Conservation (phyloP, 2,113 vertebrate species). For the Oplegnathus fasciatus region DNA sequence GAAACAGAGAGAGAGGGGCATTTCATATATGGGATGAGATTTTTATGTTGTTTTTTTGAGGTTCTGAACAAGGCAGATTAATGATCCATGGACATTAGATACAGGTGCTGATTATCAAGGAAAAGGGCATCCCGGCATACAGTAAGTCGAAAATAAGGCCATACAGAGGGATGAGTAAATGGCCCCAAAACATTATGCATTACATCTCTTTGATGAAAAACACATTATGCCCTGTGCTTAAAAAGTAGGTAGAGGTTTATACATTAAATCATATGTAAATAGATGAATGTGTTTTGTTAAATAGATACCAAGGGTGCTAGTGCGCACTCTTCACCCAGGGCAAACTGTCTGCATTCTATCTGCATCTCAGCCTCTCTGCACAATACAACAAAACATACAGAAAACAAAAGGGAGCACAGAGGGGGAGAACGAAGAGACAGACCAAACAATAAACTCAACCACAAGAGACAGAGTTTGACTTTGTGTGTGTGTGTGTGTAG, state of each 20-base stretch:
- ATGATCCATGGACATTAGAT: conserved; percentile 73
- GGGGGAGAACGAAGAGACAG: conserved; percentile 78
- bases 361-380: conserved; percentile 81
- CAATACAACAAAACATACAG: conserved; percentile 83
- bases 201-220: conserved; percentile 44
- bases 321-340: conserved; percentile 74
- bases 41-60: conserved; percentile 58
- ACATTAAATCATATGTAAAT: conserved; percentile 64
- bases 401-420: conserved; percentile 85
- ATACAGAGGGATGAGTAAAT: conserved; percentile 31
- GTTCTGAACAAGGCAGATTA: conserved; percentile 74
- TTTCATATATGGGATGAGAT: conserved; percentile 59
- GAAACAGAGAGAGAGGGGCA: conserved; percentile 35
- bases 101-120: conserved; percentile 53
- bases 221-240: not conserved
- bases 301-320: conserved; percentile 69
- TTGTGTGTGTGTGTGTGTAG: conserved; percentile 47
- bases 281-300: conserved; percentile 76
- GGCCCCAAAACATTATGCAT: conserved; percentile 44
- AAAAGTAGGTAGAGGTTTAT: conserved; percentile 39
- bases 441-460: conserved; percentile 85
- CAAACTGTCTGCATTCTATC: conserved; percentile 83
- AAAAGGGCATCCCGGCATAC: conserved; percentile 52
- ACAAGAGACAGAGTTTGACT: conserved; percentile 82
- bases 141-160: conserved; percentile 37